Evolutionary conservation across 2,113 vertebrate genomes (phyloP).

Genomic region (Dolichallabes microphthalmus): DNA sequence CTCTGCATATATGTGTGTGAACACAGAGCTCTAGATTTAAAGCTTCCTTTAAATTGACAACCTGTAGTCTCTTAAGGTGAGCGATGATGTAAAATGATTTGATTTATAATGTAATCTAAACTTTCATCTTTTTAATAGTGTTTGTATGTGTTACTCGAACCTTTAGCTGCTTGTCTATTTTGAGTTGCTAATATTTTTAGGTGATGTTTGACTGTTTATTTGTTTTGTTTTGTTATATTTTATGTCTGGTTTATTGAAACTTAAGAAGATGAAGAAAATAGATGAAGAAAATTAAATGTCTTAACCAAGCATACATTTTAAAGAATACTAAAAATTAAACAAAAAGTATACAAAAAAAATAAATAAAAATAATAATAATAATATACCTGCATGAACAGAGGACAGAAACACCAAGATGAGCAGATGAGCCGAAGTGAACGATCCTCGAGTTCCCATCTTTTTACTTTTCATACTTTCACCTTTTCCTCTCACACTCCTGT

Average conservation of each 20-base stretch:
- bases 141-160: not conserved
- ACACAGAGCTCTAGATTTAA: not conserved
- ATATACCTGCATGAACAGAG: conserved; percentile 30
- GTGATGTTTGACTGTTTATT: not conserved
- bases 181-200: not conserved
- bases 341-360: too few relatives aligned
- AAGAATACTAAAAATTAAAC: too few relatives aligned
- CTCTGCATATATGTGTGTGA: not conserved
- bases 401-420: conserved; percentile 12
- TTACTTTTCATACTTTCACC: conserved; percentile 2
- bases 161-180: not conserved
- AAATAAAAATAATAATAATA: not conserved
- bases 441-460: conserved; percentile 8
- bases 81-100: not conserved
- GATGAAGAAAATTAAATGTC: too few relatives aligned
- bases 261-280: not conserved
- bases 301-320: too few relatives aligned
- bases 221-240: too few relatives aligned
- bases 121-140: not conserved
- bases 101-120: not conserved
- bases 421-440: not conserved
- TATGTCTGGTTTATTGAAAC: not conserved
- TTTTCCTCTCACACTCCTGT: not conserved
- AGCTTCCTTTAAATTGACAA: not conserved
- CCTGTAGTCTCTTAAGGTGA: not conserved